Evolutionary conservation across 2,113 vertebrate species (phyloP), one percentile per base, ranked within the genome.

Genomic region (Vimba vimba): DNA sequence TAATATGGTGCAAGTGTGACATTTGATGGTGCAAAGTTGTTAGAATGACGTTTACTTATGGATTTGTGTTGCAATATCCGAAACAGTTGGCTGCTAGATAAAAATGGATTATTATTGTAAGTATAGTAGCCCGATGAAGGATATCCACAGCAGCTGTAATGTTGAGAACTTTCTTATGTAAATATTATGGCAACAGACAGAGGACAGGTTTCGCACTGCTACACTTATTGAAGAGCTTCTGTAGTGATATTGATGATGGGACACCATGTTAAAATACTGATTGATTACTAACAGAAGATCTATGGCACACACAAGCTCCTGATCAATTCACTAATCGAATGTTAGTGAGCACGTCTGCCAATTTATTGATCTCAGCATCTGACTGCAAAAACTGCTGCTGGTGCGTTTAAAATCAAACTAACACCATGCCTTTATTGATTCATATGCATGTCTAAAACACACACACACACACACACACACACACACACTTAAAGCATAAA

Each of bases 321-420:
- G 75, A 79, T 85, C 75, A 55, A 68, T 85, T 11, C 36, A 87
- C 90, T 91, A 85, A 83, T 89, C 57, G 82, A 92, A 87, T 90
- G 89, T 90, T 92, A 89, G 93, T 93, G 91, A 60, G 69, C 45
- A 82, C 19, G 2, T 62, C n/a, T 19, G 8, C 50, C 62, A 25
- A 15, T 2, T 0, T 59, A 82, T 82, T 86, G 85, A 86, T 66
- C 66, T 23, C 23, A 3, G 21, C 7, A 8, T 59, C 1, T 8
- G 57, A 62, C 59, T 21, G 59, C 83, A 55, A 55, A 55, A 55
- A 19, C 75, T 57, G 2, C 27, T 78, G 50, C 50, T 79, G 30
- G 6, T 27, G 27, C 27, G 27, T 27, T 27, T 27, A 27, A 27
- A 27, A 27, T 66, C 60, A 50, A 59, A 59, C 30, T 3, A 6